Percentiles rank a stretch among this genome's conserved stretches.
Evolutionary conservation across 2,888 invertebrate genomes (phyloP).

Genomic region (Pardosa pseudoannulata): DNA sequence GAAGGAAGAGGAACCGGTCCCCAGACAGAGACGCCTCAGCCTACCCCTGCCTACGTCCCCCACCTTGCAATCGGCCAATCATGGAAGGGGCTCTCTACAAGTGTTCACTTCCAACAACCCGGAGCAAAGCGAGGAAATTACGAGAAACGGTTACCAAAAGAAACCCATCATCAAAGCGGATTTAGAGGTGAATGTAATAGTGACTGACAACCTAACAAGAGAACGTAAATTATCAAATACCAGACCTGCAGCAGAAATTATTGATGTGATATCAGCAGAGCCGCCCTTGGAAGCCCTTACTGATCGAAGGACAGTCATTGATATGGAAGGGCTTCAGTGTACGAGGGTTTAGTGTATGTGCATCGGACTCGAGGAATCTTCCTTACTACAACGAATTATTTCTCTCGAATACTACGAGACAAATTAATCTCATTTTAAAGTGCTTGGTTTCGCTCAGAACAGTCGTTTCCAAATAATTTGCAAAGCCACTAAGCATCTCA

Average conservation of each 20-base stretch:
- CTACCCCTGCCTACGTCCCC: constrained; percentile 45
- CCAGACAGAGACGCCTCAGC: constrained; percentile 49
- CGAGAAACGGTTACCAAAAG: constrained; percentile 31
- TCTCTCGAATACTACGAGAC: too few species aligned
- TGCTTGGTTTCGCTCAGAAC: too few species aligned
- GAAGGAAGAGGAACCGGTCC: constrained; percentile 59
- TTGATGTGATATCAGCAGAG: constrained; percentile 64
- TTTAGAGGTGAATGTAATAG: constrained; percentile 13
- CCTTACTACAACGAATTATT: too few species aligned
- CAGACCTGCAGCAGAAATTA: constrained; percentile 20
- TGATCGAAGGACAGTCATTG: constrained; percentile 41
- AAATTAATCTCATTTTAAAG: too few species aligned
- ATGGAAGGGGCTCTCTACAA: constrained; percentile 51
- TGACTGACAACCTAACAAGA: not conserved
- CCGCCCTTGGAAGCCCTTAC: not conserved
- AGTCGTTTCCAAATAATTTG: too few species aligned
- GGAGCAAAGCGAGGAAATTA: not conserved
- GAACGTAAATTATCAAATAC: not conserved
- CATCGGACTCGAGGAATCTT: too few species aligned
- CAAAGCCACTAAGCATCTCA: too few species aligned
- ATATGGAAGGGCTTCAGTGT: constrained; percentile 66
- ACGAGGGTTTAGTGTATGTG: constrained; percentile 34
- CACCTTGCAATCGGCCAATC: constrained; percentile 26
- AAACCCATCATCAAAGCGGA: constrained; percentile 15
- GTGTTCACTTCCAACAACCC: constrained; percentile 33